Evolutionary conservation across 2,888 invertebrate species (phyloP).

Genomic region (Agrochola macilenta): DNA sequence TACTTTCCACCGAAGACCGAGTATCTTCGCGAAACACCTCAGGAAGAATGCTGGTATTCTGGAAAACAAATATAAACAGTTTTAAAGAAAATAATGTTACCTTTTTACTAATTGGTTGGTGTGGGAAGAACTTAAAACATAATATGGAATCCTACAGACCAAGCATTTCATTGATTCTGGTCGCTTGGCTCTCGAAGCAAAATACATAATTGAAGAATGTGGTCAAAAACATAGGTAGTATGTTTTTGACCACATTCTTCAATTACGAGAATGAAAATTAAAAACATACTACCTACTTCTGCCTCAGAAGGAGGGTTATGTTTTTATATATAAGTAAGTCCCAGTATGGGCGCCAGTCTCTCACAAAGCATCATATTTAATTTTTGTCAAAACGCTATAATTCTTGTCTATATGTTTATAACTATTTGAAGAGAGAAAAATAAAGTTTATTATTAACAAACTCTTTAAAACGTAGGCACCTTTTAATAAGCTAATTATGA

Average conservation of each 20-base stretch:
- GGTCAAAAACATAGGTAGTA: neutral
- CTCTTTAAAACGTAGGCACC: neutral
- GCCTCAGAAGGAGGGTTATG: neutral
- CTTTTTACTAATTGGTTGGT: neutral
- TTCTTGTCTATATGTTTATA: no score
- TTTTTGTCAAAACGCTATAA: no score
- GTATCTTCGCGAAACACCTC: slow-evolving; percentile 88
- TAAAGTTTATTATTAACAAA: neutral
- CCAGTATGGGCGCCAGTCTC: no score
- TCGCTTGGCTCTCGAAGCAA: neutral
- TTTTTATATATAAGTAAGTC: neutral
- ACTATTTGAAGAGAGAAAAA: no score
- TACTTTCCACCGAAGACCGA: slow-evolving; percentile 94
- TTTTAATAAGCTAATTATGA: slow-evolving; percentile 7
- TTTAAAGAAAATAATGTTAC: neutral
- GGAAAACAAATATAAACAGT: slow-evolving; percentile 27
- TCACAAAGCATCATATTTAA: no score
- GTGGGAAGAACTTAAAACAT: no score
- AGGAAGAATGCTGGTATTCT: slow-evolving; percentile 93
- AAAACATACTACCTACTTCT: neutral
- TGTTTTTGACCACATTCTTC: no score
- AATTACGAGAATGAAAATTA: no score
- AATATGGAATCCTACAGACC: neutral
- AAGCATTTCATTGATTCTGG: neutral
- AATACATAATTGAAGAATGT: no score